phyloP scores from a whole-genome alignment of 1,140 invertebrate species.

The Daktulosphaira vitifoliae region DNA sequence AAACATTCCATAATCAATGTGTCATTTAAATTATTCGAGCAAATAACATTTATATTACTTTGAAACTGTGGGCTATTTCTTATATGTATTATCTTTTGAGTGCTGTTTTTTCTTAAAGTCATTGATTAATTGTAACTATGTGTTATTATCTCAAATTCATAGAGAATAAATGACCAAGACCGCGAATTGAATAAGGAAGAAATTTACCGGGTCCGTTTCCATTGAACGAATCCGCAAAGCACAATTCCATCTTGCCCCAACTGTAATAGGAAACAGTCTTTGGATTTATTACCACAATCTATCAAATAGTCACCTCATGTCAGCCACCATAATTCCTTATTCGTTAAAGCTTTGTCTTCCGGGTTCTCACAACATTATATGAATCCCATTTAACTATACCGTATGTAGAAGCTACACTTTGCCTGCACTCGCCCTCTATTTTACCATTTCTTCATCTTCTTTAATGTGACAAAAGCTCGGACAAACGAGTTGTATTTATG shows the following conservation, averaged over 20 bases:
- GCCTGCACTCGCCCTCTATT: no score
- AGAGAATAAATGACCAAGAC: neutral
- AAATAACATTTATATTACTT: no score
- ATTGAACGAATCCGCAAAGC: constrained; percentile 17
- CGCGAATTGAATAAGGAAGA: constrained; percentile 25
- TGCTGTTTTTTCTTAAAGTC: no score
- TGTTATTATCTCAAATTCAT: constrained; percentile 10
- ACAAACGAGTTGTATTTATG: constrained; percentile 3
- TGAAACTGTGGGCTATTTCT: no score
- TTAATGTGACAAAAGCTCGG: neutral
- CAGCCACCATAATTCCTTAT: constrained; percentile 27
- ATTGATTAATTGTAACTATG: constrained; percentile 18
- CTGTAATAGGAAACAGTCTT: neutral
- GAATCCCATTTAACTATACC: no score
- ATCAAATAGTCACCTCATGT: constrained; percentile 24
- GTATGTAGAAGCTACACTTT: no score
- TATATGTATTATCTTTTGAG: no score
- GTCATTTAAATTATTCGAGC: no score
- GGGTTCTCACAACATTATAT: no score
- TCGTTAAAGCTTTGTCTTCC: constrained; percentile 3
- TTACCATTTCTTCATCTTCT: neutral
- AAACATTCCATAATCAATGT: no score
- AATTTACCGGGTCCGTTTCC: constrained; percentile 24
- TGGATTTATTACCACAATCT: constrained; percentile 19
- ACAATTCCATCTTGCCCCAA: neutral